Base-by-base conservation (phyloP, 2,797 vertebrate genomes). In the Enteromius treurensis region DNA sequence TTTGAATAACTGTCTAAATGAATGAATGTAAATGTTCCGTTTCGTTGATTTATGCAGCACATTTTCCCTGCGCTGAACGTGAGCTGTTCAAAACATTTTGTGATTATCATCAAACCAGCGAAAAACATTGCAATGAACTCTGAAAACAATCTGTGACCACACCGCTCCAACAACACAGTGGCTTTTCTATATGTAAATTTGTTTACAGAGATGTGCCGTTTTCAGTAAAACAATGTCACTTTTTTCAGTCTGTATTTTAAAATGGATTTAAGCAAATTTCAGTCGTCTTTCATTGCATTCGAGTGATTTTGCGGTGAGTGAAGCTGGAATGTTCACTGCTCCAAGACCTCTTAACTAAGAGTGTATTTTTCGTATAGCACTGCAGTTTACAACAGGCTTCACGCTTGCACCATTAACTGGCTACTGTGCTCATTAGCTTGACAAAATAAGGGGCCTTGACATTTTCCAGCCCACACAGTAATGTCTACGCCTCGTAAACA, bases 401-500 rank as follows among this genome's bases (percentile, higher is more conserved):
- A 19, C 14, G 34, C 62, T 74, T 85, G 77, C 13, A 17, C 78
- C 70, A 77, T 87, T 88, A 88, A 74, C 80, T 79, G 81, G 75
- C 71, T 82, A 85, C 70, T 42, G 73, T 79, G 83, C 81, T 87
- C 84, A 88, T 88, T 88, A 88, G 70, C 75, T 81, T 77, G 76
- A 84, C 78, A 87, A 85, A 85, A 86, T 79, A 82, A 75, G 55
- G 85, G 81, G 80, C 70, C 79, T 82, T 80, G 84, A 85, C 87
- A 87, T 85, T 85, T 85, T 68, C 81, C 84, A 84, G 79, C 87
- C 84, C 84, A 88, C 85, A 68, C 79, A 77, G 79, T 84, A 84
- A 85, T 87, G 81, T 80, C 58, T 74, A 55, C 34, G 75, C 78
- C 58, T 74, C 81, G 64, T 79, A 84, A 68, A 84, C 62, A 71